Base-by-base conservation (phyloP, 2,797 vertebrate species). In the Sardinella longiceps region DNA sequence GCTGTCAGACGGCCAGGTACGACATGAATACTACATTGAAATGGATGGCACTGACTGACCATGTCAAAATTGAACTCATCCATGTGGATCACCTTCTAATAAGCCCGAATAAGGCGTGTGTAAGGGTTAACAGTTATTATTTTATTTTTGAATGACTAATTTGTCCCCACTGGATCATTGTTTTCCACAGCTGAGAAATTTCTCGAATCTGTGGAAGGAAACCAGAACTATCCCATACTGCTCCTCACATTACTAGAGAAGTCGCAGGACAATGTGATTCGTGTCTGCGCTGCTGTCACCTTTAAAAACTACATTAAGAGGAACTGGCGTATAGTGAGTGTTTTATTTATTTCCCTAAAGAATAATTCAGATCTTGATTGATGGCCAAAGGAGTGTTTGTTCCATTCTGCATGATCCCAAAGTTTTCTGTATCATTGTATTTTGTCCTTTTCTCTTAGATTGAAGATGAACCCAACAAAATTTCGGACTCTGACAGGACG, bases 251-350 rank as follows among this genome's bases (percentile, higher is more conserved):
- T 98, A 81, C 90, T 99, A 90, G 98, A 99, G 91, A 99, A 98
- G 88, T 98, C 98, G 33, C 98, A 98, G 89, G 98, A 99, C 89
- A 97, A 95, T 30, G 98, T 99, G 86, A 99, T 99, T 86, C 96
- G 98, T 86, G 98, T 99, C 50, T 99, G 98, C 91, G 95, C 98
- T 33, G 98, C 98, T 70, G 98, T 99, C 83, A 99, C 98, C 0
- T 99, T 99, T 93, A 99, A 99, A 93, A 99, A 99, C 89, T 99
- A 98, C 88, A 98, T 99, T 90, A 99, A 99, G 94, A 97, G 98
- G 92, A 99, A 99, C 93, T 99, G 98, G 98, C 97, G 98, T 91
- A 95, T 98, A 92, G 98, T 99, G 94, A 94, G 98, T 98, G 15
- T 70, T 33, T 70, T 70, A 18, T 37, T 70, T 70, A 0, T 39